Percentiles rank a stretch among this genome's conserved stretches.
These are phyloP conservation scores for Trialeurodes vaporariorum DNA, from an alignment of 1,140 invertebrate genomes.

Conservation along the genomic window DNA sequence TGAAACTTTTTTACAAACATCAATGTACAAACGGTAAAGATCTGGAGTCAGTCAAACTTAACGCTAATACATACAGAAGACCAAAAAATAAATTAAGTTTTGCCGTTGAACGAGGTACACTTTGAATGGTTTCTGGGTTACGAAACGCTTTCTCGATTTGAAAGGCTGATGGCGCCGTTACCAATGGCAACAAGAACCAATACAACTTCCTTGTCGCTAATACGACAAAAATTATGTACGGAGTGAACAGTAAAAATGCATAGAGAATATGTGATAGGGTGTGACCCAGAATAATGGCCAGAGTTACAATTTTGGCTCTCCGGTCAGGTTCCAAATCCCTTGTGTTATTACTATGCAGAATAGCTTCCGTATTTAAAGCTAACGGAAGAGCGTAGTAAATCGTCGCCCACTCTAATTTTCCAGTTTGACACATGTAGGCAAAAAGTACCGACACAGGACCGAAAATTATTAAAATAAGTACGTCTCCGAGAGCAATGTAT, in stretches of 20 bases:
- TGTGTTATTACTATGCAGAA: conserved; percentile 89
- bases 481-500: conserved; percentile 47
- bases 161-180: conserved; percentile 79
- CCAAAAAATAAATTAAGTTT: conserved; percentile 84
- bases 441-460: conserved; percentile 91
- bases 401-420: conserved; percentile 68
- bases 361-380: conserved; percentile 88
- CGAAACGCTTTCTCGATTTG: conserved; percentile 82
- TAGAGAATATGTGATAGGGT: conserved; percentile 84
- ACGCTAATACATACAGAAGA: conserved; percentile 72
- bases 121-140: conserved; percentile 56
- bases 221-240: conserved; percentile 80
- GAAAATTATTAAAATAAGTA: conserved; percentile 77
- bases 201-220: conserved; percentile 66
- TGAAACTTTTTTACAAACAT: too few relatives aligned
- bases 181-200: conserved; percentile 78
- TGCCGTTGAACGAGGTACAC: conserved; percentile 76
- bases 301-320: conserved; percentile 45
- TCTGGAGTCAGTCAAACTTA: conserved; percentile 34
- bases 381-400: conserved; percentile 88
- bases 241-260: conserved; percentile 78
- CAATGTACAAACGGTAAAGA: conserved; percentile 25
- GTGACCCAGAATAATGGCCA: conserved; percentile 85
- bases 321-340: conserved; percentile 50
- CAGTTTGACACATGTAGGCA: conserved; percentile 83